Percentiles rank a stretch among this genome's conserved stretches.
These are phyloP conservation scores for Brenthis ino DNA, from an alignment of 2,888 invertebrate genomes.

Conservation along the genomic window DNA sequence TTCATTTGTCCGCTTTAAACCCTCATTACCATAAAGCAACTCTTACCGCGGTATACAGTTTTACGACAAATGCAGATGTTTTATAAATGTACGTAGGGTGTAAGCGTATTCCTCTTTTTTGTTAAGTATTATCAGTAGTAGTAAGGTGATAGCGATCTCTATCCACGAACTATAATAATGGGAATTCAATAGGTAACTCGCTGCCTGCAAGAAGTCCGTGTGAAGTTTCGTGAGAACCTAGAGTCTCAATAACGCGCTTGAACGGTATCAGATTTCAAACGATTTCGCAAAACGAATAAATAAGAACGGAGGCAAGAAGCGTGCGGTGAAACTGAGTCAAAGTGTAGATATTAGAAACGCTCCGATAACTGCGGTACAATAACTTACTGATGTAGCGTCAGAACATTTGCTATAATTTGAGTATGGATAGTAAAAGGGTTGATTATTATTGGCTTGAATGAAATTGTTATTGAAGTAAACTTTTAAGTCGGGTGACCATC, in stretches of 20 bases:
- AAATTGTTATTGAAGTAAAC: no score
- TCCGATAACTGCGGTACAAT: constrained; percentile 75
- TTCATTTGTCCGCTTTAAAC: constrained; percentile 71
- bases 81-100: not conserved
- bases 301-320: constrained; percentile 79
- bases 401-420: constrained; percentile 29
- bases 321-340: constrained; percentile 81
- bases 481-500: not conserved
- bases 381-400: constrained; percentile 37
- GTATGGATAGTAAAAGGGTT: no score
- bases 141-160: constrained; percentile 57
- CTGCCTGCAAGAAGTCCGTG: constrained; percentile 67
- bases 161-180: constrained; percentile 58
- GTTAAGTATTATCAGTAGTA: constrained; percentile 46
- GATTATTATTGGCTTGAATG: not conserved
- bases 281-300: constrained; percentile 81
- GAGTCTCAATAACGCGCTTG: constrained; percentile 64
- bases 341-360: constrained; percentile 82
- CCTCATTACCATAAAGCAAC: constrained; percentile 62
- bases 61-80: constrained; percentile 27
- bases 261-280: constrained; percentile 82
- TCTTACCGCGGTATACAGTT: constrained; percentile 36
- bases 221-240: constrained; percentile 75
- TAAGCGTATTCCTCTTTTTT: constrained; percentile 6
- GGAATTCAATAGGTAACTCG: constrained; percentile 73